phyloP scores from a whole-genome alignment of 2,113 vertebrate species.

The Psettodes erumei region DNA sequence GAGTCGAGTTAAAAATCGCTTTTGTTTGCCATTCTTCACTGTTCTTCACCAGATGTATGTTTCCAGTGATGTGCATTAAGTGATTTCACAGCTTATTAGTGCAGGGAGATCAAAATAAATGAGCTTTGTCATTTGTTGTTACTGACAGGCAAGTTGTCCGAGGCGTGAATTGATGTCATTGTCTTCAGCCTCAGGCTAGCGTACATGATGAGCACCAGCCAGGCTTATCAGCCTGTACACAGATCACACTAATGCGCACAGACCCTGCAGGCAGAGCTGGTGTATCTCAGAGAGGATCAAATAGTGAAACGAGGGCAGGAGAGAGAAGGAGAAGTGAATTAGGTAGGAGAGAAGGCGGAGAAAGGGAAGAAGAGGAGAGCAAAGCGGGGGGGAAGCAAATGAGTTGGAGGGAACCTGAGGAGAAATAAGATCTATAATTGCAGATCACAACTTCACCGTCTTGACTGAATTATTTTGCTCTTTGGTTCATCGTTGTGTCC shows the following conservation, averaged over 20 bases:
- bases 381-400: background rate
- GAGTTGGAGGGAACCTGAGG: background rate
- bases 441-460: conserved; percentile 12
- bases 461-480: background rate
- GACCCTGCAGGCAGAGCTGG: conserved; percentile 70
- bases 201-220: conserved; percentile 69
- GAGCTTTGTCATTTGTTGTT: conserved; percentile 62
- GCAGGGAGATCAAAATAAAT: conserved; percentile 59
- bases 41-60: conserved; percentile 11
- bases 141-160: conserved; percentile 62
- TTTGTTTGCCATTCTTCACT: conserved; percentile 1
- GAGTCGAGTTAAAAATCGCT: conserved; percentile 23
- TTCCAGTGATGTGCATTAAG: conserved; percentile 20
- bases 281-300: conserved; percentile 74
- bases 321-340: conserved; percentile 51
- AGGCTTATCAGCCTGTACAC: conserved; percentile 69
- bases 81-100: conserved; percentile 49
- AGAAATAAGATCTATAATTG: background rate
- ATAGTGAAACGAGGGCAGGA: conserved; percentile 68
- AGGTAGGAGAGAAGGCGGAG: conserved; percentile 25
- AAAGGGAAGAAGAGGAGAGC: conserved; percentile 1
- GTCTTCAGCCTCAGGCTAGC: conserved; percentile 69
- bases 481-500: background rate
- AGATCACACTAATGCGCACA: conserved; percentile 72
- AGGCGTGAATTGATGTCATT: conserved; percentile 67